Base-by-base conservation (phyloP, 2,797 vertebrate species). In the Falco peregrinus region DNA sequence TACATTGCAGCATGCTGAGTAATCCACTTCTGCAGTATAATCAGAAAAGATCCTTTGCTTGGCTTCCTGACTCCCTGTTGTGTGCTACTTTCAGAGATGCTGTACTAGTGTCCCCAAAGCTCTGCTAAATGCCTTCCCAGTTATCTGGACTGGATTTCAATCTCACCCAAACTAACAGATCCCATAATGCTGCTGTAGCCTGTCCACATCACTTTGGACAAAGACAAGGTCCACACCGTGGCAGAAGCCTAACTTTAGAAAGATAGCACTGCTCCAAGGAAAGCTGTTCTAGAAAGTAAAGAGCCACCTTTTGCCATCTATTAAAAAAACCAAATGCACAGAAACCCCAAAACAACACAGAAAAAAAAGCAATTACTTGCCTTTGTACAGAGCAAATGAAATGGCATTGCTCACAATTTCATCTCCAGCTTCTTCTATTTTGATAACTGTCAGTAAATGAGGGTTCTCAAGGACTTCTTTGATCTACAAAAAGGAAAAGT, bases 371-470 rank as follows among this genome's bases (percentile, higher is more conserved):
- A 67, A 84, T 35, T n/a, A 96, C 97, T 96, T 93, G 98, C 98
- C 98, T 98, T 98, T 98, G 84, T 98, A 98, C 16, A 98, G 93
- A 2, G 98, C 98, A 31, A 96, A 98, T 78, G 97, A 98, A 76
- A 98, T 98, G 19, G 98, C 98, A 13, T 98, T 98, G 98, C 98
- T 98, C 95, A 98, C 98, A 21, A 98, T 97, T 83, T 98, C 98
- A 41, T 98, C 98, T 60, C 98, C 98, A 67, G 98, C 98, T 91
- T 98, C 98, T 87, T 98, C 98, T 93, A 98, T 98, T 93, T 98
- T 98, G 90, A 98, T 98, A 71, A 98, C 97, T 65, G 98, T 98
- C 79, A 98, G 68, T 29, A 98, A 97, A 95, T 98, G 98, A 54
- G 98, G 95, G 73, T 96, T 98, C 92, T 98, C 98, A 21, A 98